Percentiles rank a stretch among this genome's conserved stretches.
Evolutionary conservation across 2,797 vertebrate genomes (phyloP).

Genomic region (Eospalax fontanierii): DNA sequence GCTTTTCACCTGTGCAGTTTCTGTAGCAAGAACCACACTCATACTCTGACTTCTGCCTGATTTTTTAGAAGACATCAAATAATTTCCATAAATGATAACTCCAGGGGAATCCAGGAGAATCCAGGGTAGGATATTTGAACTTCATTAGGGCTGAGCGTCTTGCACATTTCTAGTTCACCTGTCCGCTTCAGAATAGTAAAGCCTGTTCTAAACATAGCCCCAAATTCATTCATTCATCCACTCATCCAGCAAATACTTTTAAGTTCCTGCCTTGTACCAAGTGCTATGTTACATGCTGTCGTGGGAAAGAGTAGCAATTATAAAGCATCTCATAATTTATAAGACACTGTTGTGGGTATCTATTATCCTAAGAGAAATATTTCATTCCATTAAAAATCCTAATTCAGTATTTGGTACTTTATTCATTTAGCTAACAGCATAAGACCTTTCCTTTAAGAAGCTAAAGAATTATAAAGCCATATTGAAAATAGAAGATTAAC

Average conservation of each 20-base stretch:
- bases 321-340: neutral
- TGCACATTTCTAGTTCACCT: neutral
- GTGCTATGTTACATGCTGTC: neutral
- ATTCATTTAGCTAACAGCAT: neutral
- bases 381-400: neutral
- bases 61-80: neutral
- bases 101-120: neutral
- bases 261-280: neutral
- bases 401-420: neutral
- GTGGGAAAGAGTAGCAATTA: neutral
- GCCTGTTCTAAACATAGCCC: neutral
- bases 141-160: neutral
- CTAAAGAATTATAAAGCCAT: neutral
- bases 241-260: neutral
- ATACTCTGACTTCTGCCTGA: neutral
- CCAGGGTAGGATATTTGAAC: neutral
- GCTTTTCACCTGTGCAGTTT: neutral
- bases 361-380: neutral
- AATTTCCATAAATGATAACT: neutral
- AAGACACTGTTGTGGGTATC: neutral
- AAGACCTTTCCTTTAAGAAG: neutral
- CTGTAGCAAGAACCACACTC: neutral
- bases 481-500: conserved; percentile 11
- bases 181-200: neutral
- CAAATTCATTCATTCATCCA: neutral